phyloP scores from a whole-genome alignment of 1,140 invertebrate species.

The Leptestheria dahalacensis region DNA sequence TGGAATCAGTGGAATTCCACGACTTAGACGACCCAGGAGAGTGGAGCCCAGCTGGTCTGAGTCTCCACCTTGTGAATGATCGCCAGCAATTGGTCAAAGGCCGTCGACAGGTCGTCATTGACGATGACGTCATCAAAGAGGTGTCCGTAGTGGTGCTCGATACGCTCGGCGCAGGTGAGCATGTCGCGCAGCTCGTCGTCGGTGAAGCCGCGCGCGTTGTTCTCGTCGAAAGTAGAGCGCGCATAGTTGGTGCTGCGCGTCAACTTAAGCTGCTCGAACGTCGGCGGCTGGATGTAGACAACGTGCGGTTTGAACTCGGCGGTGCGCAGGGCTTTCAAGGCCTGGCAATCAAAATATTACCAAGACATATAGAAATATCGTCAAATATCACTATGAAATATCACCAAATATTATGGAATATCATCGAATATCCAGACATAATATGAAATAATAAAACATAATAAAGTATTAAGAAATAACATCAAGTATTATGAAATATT shows the following conservation, averaged over 20 bases:
- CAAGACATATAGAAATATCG: background rate
- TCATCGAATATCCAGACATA: too few species aligned
- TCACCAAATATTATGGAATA: background rate
- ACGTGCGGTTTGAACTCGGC: constrained; percentile 87
- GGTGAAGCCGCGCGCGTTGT: constrained; percentile 73
- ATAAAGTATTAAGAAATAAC: too few species aligned
- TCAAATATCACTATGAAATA: background rate
- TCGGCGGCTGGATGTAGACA: constrained; percentile 83
- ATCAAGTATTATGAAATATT: too few species aligned
- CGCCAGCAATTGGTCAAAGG: constrained; percentile 71
- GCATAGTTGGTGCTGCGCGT: constrained; percentile 64
- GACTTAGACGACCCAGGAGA: constrained; percentile 59
- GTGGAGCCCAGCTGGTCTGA: constrained; percentile 91
- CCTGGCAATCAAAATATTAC: constrained; percentile 38
- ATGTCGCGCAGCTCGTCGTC: constrained; percentile 89
- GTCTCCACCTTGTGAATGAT: constrained; percentile 72
- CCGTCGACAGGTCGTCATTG: constrained; percentile 72
- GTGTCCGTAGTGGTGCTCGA: constrained; percentile 88
- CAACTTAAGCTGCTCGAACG: constrained; percentile 65
- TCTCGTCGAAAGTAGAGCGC: constrained; percentile 77
- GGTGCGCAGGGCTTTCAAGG: constrained; percentile 77
- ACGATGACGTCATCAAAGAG: constrained; percentile 86
- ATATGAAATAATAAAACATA: too few species aligned
- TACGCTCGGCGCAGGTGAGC: constrained; percentile 65
- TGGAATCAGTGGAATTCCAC: background rate